phyloP scores from a whole-genome alignment of 2,797 vertebrate genomes.

The Astyanax mexicanus region DNA sequence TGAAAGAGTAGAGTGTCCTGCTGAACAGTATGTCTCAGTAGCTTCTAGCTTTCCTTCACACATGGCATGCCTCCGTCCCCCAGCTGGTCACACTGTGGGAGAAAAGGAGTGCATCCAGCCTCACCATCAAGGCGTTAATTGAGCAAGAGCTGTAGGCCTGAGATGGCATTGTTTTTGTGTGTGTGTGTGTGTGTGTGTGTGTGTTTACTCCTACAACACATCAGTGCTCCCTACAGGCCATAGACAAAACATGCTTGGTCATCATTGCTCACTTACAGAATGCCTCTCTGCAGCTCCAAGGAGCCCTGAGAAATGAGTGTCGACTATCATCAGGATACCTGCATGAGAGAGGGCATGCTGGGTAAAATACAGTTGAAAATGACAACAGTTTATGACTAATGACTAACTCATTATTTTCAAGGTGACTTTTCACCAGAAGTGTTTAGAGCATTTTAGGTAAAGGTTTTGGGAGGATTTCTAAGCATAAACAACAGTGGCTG shows the following conservation, averaged over 20 bases:
- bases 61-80: slow-evolving; percentile 31
- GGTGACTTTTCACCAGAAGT: not conserved
- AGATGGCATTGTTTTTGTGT: slow-evolving; percentile 53
- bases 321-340: not conserved
- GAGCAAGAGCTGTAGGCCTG: slow-evolving; percentile 45
- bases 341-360: not conserved
- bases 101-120: slow-evolving; percentile 42
- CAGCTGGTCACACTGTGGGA: slow-evolving; percentile 47
- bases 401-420: not conserved
- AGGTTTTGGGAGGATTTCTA: too few species aligned
- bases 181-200: slow-evolving; percentile 49
- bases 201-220: slow-evolving; percentile 51
- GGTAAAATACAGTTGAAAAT: not conserved
- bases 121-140: slow-evolving; percentile 51
- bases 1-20: slow-evolving; percentile 33
- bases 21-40: slow-evolving; percentile 41
- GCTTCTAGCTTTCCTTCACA: slow-evolving; percentile 51
- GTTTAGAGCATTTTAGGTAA: not conserved
- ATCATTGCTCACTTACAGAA: slow-evolving; percentile 9
- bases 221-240: slow-evolving; percentile 70
- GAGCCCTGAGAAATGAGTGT: not conserved
- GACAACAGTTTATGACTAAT: not conserved
- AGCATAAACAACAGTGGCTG: too few species aligned
- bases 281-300: not conserved
- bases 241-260: slow-evolving; percentile 47